Evolutionary conservation across 2,113 vertebrate genomes (phyloP), one percentile per base, ranked within the genome.

Genomic region (Sorex fumeus): DNA sequence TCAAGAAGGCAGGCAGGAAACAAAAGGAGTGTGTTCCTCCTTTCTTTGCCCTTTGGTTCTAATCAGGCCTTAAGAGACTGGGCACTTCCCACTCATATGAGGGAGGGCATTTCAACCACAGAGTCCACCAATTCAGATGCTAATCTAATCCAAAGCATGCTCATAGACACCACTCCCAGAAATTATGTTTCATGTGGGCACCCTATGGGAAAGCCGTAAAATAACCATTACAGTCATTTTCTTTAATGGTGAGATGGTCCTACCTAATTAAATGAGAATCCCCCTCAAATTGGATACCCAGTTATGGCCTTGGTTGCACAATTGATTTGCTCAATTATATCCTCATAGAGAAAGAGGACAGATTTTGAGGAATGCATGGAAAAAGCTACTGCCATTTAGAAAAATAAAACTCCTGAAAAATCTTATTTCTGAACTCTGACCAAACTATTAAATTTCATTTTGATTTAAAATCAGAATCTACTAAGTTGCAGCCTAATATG

Each of bases 251-350:
- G 78, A 32, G 3, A 19, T 50, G 72, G 78, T 79, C 66, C 40
- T 57, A 21, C 25, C 23, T 57, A 72, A 88, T 84, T 45, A 88
- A 84, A 83, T 27, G 43, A 83, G 43, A 66, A 91, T 45, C 50
- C 18, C 72, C 21, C 66, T 84, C 66, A 88, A 66, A 79, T 74
- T 18, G 10, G 34, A 47, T 67, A 88, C 78, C n/a, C 28, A 60
- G 45, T 45, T 47, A 74, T 47, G 66, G 25, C 66, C 18, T 84
- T 21, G 2, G 43, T 15, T 34, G 10, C 43, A 72, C 28, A 34
- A 72, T 57, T 43, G 71, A 91, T 57, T 66, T 66, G 32, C 71
- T 25, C 72, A 74, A 66, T 66, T 91, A 57, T 19, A 45, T 71
- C 71, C 36, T 19, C 8, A 43, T 67, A 27, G n/a, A 83, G 47